phyloP scores from a whole-genome alignment of 1,140 invertebrate genomes.

The Notospermus geniculatus region DNA sequence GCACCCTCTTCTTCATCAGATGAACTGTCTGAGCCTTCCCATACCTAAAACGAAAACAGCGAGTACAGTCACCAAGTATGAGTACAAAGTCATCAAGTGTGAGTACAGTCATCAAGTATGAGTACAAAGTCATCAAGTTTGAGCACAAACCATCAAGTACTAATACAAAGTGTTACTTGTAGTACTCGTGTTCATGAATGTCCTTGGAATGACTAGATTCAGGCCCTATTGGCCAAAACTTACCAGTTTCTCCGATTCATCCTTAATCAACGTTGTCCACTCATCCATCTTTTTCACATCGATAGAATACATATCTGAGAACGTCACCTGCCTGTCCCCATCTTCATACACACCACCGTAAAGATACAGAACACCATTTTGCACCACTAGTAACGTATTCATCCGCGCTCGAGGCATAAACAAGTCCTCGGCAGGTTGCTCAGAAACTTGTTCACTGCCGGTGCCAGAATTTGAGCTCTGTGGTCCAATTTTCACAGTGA shows the following conservation, averaged over 20 bases:
- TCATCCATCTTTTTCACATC: constrained; percentile 83
- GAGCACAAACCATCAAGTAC: constrained; percentile 5
- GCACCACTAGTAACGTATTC: constrained; percentile 75
- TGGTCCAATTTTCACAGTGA: constrained; percentile 58
- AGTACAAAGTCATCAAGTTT: not conserved
- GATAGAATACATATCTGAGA: constrained; percentile 81
- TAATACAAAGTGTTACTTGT: not conserved
- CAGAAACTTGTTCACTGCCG: constrained; percentile 2
- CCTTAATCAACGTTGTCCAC: constrained; percentile 75
- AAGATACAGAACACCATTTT: constrained; percentile 75
- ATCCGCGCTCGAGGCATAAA: constrained; percentile 74
- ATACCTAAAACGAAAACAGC: constrained; percentile 59
- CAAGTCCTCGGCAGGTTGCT: constrained; percentile 25
- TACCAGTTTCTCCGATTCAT: constrained; percentile 56
- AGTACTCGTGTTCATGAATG: constrained; percentile 2
- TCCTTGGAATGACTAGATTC: not conserved
- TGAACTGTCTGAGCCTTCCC: constrained; percentile 72
- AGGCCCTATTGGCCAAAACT: constrained; percentile 3
- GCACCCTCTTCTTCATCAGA: constrained; percentile 54
- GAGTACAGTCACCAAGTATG: not conserved
- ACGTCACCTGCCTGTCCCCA: constrained; percentile 76
- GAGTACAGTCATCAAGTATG: not conserved
- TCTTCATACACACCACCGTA: constrained; percentile 86
- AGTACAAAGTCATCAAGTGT: not conserved
- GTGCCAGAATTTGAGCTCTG: constrained; percentile 17